Conservation (phyloP, 2,888 invertebrate species). For the Artemia sp. region DNA sequence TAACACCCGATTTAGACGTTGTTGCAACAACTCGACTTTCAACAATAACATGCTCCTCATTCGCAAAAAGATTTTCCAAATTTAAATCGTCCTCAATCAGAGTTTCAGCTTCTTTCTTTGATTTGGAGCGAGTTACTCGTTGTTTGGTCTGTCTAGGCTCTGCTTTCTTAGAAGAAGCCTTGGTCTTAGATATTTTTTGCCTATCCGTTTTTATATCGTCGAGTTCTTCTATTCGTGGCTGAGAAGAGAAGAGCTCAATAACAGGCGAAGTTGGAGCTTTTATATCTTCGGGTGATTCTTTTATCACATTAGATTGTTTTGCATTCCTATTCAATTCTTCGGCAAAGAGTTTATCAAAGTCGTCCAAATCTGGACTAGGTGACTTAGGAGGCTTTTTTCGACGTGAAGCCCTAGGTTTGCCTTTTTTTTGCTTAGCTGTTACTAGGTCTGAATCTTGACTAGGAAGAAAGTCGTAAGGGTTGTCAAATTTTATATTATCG, state of each 20-base stretch:
- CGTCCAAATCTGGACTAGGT: conserved; percentile 12
- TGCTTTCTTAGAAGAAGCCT: no score
- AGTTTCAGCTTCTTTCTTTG: no score
- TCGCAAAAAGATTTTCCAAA: neutral
- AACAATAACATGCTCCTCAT: neutral
- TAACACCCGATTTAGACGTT: neutral
- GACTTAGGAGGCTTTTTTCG: conserved; percentile 6
- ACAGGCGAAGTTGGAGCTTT: neutral
- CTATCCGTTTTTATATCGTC: no score
- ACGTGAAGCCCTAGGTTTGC: neutral
- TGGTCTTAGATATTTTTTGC: no score
- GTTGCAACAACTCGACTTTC: neutral
- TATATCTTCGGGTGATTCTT: conserved; percentile 7
- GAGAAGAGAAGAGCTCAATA: neutral
- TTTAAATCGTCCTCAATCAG: neutral
- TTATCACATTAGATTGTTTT: neutral
- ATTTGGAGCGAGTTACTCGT: no score
- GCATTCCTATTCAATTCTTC: neutral
- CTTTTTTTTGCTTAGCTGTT: neutral
- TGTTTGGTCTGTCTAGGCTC: no score
- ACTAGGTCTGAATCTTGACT: neutral
- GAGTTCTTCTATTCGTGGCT: neutral
- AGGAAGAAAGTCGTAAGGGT: neutral
- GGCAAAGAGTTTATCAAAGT: neutral
- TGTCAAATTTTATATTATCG: neutral